Evolutionary conservation across 2,113 vertebrate species (phyloP).

Genomic region (Poeciliopsis retropinna): DNA sequence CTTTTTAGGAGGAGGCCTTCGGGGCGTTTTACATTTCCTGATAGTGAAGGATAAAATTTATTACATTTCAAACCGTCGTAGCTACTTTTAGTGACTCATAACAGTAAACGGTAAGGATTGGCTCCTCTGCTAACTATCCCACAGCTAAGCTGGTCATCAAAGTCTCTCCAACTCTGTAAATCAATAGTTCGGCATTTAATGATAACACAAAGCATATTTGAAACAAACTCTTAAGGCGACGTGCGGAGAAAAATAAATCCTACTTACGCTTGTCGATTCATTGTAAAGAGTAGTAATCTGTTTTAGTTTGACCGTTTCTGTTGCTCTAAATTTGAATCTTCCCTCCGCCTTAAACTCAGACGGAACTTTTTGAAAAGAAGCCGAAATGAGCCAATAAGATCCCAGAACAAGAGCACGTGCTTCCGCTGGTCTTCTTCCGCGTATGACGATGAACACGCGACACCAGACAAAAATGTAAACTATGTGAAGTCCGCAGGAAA

Average conservation of each 20-base stretch:
- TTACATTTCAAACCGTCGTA: neutral
- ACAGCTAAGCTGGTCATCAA: neutral
- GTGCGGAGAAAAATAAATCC: neutral
- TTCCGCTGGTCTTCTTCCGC: conserved; percentile 17
- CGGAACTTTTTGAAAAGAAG: conserved; percentile 66
- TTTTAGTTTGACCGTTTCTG: conserved; percentile 1
- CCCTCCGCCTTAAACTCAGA: conserved; percentile 61
- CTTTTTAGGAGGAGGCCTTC: conserved; percentile 77
- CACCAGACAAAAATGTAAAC: neutral
- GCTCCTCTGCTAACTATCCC: neutral
- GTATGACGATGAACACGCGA: neutral
- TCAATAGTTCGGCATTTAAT: neutral
- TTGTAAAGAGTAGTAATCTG: conserved; percentile 36
- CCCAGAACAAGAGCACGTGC: neutral
- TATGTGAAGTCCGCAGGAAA: neutral
- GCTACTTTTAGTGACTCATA: neutral
- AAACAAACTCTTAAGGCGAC: neutral
- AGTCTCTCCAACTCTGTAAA: neutral
- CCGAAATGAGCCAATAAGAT: conserved; percentile 50
- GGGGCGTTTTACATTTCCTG: conserved; percentile 79
- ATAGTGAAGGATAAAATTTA: conserved; percentile 1
- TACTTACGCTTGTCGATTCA: conserved; percentile 77
- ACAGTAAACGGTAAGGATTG: neutral
- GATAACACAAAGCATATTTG: fast-evolving
- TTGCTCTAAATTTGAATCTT: conserved; percentile 68